Percentiles rank a stretch among this genome's conserved stretches.
Evolutionary conservation across 2,888 invertebrate genomes (phyloP).

Genomic region (Phytoseiulus persimilis): DNA sequence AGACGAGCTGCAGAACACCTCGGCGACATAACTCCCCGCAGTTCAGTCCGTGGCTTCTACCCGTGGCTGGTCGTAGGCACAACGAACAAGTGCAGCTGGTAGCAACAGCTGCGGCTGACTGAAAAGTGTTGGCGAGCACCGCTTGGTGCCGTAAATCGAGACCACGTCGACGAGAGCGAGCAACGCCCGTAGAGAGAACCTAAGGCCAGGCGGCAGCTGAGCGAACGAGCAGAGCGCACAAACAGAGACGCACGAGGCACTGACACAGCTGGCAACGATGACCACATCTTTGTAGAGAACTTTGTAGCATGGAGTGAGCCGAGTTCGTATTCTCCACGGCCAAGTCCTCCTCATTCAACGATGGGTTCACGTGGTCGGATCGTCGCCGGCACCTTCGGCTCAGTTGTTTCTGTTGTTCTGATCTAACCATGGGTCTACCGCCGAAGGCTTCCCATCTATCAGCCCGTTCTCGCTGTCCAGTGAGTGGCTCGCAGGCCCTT

Average conservation of each 20-base stretch:
- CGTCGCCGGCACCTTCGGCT: not conserved
- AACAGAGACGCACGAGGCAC: not conserved
- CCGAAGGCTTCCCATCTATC: not conserved
- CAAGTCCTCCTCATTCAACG: not conserved
- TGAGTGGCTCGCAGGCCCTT: not conserved
- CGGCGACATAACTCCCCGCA: not conserved
- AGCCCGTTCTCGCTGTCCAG: not conserved
- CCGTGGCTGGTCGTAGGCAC: not conserved
- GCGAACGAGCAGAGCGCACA: not conserved
- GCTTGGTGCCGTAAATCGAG: not conserved
- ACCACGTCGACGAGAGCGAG: not conserved
- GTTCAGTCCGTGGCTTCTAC: not conserved
- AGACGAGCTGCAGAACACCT: not conserved
- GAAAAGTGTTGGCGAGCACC: not conserved
- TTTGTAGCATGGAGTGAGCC: not conserved
- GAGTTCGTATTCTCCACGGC: not conserved
- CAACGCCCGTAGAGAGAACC: not conserved
- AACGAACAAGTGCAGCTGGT: not conserved
- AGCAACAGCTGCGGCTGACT: not conserved
- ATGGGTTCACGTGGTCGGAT: too few species aligned
- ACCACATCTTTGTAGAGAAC: not conserved
- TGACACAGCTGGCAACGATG: not conserved
- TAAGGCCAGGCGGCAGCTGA: not conserved
- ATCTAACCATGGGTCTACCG: not conserved
- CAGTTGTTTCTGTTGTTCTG: not conserved